A percentile compares a stretch with the other conserved stretches of the same genome.
Conservation (phyloP, 2,888 invertebrate genomes). For the Bimastos eiseni region DNA sequence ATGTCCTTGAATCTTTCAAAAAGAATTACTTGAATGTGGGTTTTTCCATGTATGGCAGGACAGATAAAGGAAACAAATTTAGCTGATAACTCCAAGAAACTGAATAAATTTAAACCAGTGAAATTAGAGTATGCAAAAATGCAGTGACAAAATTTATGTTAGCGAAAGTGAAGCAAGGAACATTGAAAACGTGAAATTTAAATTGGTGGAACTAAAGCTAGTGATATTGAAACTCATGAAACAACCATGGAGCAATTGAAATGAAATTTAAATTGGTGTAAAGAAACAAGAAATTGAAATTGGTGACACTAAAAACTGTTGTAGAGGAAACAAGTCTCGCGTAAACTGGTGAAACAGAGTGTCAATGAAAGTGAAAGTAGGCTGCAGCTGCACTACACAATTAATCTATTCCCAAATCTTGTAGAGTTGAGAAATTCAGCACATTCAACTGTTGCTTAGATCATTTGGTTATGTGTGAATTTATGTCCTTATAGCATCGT, state of each 20-base stretch:
- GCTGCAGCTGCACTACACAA: background rate
- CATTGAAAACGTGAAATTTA: background rate
- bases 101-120: background rate
- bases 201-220: background rate
- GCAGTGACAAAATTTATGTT: background rate
- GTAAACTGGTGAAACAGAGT: background rate
- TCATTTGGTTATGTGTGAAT: too few relatives aligned
- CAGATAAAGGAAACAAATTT: background rate
- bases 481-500: too few relatives aligned
- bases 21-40: background rate
- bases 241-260: background rate
- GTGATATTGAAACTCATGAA: background rate
- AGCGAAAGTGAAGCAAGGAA: background rate
- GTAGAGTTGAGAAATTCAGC: too few relatives aligned
- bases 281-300: background rate
- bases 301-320: background rate
- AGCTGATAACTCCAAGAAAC: background rate
- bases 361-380: background rate
- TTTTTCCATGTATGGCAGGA: background rate
- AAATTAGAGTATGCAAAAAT: background rate
- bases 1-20: background rate
- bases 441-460: too few relatives aligned
- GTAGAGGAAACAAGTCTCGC: background rate
- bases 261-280: too few relatives aligned
- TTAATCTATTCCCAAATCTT: background rate